Evolutionary conservation across 2,888 invertebrate species (phyloP), one percentile per base, ranked within the genome.

Genomic region (Lissonota sp.): DNA sequence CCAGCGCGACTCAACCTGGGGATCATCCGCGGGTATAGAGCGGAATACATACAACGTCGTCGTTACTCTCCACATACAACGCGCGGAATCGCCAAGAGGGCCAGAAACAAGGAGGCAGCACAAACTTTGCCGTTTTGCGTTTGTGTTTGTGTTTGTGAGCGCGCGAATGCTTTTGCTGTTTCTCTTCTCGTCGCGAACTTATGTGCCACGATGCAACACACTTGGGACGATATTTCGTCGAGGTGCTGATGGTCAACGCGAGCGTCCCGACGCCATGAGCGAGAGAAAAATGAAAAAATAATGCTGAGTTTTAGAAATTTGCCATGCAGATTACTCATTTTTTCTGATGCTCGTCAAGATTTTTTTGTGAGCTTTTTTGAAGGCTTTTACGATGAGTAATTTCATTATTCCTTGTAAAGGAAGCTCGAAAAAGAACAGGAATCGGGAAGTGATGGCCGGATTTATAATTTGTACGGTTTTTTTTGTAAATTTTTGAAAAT

Each of bases 1-100:
- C 87, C 92, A 91, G 92, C 91, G 91, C 91, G 90, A 90, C 92
- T 92, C 92, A 92, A 92, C 92, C 91, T 92, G 91, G 91, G 91
- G 91, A 90, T 90, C 90, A 89, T 90, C 89, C 84, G 85, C 89
- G 83, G 84, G 87, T 82, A 79, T 75, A 75, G 75, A 75, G 51
- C 69, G 58, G 79, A 79, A 79, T 77, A 80, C 77, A 69, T 60
- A 73, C 72, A 69, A 76, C 37, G 51, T n/a, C 60, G 7, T n/a
- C 42, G 60, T 60, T 26, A 26, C 26, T 26, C 26, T 26, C 26
- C 49, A 62, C 73, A 70, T 75, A 63, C 62, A 72, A 60, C 67
- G 75, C 16, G 12, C 42, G 40, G n/a, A 44, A 12, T 57, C 26
- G 16, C 46, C 49, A 44, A 58, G 12, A 53, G 53, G 53, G 53